Percentiles rank a stretch among this genome's conserved stretches.
Evolutionary conservation across 2,888 invertebrate species (phyloP).

Genomic region (Halocaridina rubra): DNA sequence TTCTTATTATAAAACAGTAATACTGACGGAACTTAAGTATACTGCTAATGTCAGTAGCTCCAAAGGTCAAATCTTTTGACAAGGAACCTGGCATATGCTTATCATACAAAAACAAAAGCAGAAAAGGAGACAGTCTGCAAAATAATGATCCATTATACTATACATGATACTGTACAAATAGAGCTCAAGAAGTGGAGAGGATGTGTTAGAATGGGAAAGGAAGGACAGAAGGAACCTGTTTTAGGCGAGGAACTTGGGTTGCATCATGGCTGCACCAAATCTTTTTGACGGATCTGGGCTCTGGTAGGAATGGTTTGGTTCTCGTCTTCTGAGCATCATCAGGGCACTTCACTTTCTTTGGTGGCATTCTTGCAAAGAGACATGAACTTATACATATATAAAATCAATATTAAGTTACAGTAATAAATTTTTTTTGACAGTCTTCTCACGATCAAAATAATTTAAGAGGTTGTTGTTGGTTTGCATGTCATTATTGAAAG

Average conservation of each 20-base stretch:
- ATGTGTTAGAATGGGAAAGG: conserved; percentile 48
- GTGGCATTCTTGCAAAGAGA: too few species aligned
- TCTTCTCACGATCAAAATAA: too few species aligned
- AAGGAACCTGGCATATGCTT: conserved; percentile 54
- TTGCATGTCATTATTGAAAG: too few species aligned
- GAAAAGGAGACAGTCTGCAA: conserved; percentile 45
- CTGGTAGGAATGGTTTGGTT: conserved; percentile 58
- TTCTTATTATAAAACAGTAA: too few species aligned
- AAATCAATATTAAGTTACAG: too few species aligned
- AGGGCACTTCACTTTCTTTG: too few species aligned
- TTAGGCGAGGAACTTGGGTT: conserved; percentile 61
- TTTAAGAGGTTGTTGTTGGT: too few species aligned
- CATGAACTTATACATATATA: too few species aligned
- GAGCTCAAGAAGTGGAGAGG: conserved; percentile 49
- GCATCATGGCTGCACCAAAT: conserved; percentile 53
- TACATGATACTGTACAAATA: conserved; percentile 25
- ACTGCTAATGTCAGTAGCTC: conserved; percentile 6
- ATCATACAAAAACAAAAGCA: conserved; percentile 52
- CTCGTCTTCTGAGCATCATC: conserved; percentile 32
- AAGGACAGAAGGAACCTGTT: too few species aligned
- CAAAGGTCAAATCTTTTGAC: conserved; percentile 12
- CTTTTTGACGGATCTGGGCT: conserved; percentile 41
- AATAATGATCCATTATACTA: too few species aligned
- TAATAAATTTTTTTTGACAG: too few species aligned
- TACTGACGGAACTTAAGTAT: too few species aligned